Evolutionary conservation across 37 sponge, comb jelly and placozoan genomes (phyloP).

Genomic region (Eunapius fragilis): DNA sequence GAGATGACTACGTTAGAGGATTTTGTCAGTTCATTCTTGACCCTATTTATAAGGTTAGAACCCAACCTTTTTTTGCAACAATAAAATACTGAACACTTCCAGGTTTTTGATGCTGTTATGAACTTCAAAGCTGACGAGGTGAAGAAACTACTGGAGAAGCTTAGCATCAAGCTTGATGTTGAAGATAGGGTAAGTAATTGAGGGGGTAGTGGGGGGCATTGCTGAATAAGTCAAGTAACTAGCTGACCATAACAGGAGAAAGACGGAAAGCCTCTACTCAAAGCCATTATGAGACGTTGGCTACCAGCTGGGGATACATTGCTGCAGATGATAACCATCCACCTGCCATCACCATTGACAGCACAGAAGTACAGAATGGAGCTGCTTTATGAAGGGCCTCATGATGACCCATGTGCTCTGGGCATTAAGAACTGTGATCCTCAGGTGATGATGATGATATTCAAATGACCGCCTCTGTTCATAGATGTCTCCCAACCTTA

Average conservation of each 20-base stretch:
- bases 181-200: constrained; percentile 64
- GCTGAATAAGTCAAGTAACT: no score
- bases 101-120: constrained; percentile 94
- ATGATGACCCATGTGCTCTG: constrained; percentile 89
- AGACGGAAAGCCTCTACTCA: constrained; percentile 54
- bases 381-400: constrained; percentile 97
- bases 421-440: constrained; percentile 97
- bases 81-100: neutral
- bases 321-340: constrained; percentile 97
- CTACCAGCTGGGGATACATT: constrained; percentile 96
- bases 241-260: constrained; percentile 57
- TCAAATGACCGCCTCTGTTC: neutral
- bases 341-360: constrained; percentile 96
- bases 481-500: constrained; percentile 1
- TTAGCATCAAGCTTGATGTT: constrained; percentile 83
- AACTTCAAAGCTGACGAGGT: constrained; percentile 93
- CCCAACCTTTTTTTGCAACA: neutral
- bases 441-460: constrained; percentile 33
- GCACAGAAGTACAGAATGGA: constrained; percentile 98
- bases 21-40: constrained; percentile 97
- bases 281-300: constrained; percentile 69
- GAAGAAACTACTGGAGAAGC: constrained; percentile 80
- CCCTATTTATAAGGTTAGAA: constrained; percentile 96
- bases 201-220: no score
- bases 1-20: constrained; percentile 87